Evolutionary conservation across 1,140 invertebrate species (phyloP), one percentile per base, ranked within the genome.

Genomic region (Frieseomelitta varia): DNA sequence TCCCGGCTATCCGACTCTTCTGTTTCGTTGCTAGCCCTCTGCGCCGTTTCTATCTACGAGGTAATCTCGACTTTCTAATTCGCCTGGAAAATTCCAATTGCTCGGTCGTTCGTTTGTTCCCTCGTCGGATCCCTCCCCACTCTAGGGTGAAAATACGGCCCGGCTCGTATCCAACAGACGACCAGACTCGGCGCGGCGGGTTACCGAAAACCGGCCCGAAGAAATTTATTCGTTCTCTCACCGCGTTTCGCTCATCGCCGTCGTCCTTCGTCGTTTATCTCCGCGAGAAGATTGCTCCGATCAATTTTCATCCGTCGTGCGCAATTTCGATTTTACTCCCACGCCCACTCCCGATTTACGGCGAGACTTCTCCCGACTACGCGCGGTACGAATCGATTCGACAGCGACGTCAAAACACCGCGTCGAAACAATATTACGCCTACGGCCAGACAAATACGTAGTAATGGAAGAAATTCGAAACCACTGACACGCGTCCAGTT

Each of bases 21-120:
- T 82, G 55, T 78, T 69, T 56, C 30, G 65, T 24, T 27, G 15
- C 14, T 17, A 12, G 15, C 15, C 30, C 3, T 6, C 30, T 24
- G 8, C 27, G 0, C 30, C 15, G 53, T 27, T 17, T 4, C 27
- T 47, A 47, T 71, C 55, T 34, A 19, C n/a, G 17, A 65, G 39
- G 56, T 21, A 79, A 84, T 88, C 55, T 68, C 72, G 72, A 84
- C 67, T 74, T 68, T 87, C 80, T 87, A 84, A 88, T 87, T 79
- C 63, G 56, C 47, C 53, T 39, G 19, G 53, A 71, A 75, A 75
- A 75, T 56, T 58, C 53, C 19, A 2, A 58, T 24, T 39, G 11
- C 1, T 2, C 27, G 21, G 17, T 39, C 12, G 27, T 11, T 68
- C 1, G 24, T 14, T 11, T 30, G 12, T 30, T 30, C 30, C 1